Conservation (phyloP, 2,797 vertebrate species). For the Tenualosa ilisha region DNA sequence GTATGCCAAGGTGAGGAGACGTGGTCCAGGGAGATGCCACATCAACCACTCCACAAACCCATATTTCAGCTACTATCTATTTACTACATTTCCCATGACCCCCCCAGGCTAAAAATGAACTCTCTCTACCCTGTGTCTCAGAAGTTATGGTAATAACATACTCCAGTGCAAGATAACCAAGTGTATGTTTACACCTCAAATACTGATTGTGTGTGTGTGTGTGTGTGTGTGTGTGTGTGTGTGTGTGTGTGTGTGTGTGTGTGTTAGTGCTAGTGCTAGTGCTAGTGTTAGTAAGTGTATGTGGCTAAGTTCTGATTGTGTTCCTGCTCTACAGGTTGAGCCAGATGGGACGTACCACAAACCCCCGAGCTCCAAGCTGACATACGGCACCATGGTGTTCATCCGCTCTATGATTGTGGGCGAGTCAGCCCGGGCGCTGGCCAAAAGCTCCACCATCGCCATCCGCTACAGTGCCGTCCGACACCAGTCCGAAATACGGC, state of each 20-base stretch:
- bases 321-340: slow-evolving; percentile 79
- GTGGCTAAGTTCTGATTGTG: neutral
- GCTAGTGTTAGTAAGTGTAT: neutral
- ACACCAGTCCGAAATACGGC: slow-evolving; percentile 91
- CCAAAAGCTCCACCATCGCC: slow-evolving; percentile 90
- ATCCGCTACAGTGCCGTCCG: slow-evolving; percentile 93
- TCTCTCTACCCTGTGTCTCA: neutral
- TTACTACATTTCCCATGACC: neutral
- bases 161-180: neutral
- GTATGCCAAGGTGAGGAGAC: slow-evolving; percentile 83
- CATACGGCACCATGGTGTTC: slow-evolving; percentile 98
- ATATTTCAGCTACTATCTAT: neutral
- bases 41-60: neutral
- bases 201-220: slow-evolving; percentile 2
- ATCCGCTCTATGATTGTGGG: slow-evolving; percentile 91
- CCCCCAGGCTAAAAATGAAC: neutral
- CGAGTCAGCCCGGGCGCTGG: slow-evolving; percentile 75
- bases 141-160: neutral
- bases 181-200: neutral
- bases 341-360: slow-evolving; percentile 92
- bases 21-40: neutral
- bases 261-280: too few relatives aligned
- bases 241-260: slow-evolving; percentile 14
- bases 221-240: slow-evolving; percentile 8
- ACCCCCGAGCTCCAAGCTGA: slow-evolving; percentile 91